These are phyloP conservation scores for Capreolus pygargus DNA, from an alignment of 2,113 vertebrate genomes.

Conservation along the genomic window DNA sequence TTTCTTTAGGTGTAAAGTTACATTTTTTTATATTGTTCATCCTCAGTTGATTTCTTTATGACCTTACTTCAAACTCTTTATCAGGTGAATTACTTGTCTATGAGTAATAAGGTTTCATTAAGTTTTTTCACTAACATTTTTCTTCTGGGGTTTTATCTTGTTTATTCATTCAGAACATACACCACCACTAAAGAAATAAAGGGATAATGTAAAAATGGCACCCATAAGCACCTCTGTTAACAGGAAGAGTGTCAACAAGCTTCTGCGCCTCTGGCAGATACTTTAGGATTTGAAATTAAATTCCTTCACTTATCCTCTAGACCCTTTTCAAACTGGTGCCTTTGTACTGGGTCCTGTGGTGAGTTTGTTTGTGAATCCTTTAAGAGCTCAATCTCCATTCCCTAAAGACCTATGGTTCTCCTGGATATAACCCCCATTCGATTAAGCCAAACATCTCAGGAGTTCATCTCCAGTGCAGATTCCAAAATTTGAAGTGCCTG, in stretches of 20 bases:
- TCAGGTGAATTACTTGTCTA: background rate
- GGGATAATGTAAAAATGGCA: background rate
- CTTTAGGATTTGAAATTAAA: background rate
- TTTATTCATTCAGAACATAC: background rate
- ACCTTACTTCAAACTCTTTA: background rate
- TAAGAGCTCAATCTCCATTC: background rate
- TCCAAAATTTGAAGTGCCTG: background rate
- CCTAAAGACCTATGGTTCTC: background rate
- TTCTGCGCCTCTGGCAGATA: background rate
- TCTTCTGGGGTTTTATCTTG: background rate
- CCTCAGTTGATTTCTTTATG: background rate
- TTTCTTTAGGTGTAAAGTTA: background rate
- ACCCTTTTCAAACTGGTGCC: background rate
- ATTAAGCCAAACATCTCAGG: background rate
- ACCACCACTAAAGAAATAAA: background rate
- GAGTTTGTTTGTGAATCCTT: background rate
- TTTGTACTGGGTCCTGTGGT: background rate
- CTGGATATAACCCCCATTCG: background rate
- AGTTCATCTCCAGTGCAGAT: background rate
- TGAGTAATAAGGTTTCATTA: background rate
- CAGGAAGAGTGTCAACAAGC: background rate
- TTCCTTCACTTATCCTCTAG: background rate
- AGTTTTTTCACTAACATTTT: background rate
- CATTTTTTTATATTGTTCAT: background rate
- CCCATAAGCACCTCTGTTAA: background rate